Evolutionary conservation across 2,888 invertebrate genomes (phyloP).

Genomic region (Hypercompe scribonia): DNA sequence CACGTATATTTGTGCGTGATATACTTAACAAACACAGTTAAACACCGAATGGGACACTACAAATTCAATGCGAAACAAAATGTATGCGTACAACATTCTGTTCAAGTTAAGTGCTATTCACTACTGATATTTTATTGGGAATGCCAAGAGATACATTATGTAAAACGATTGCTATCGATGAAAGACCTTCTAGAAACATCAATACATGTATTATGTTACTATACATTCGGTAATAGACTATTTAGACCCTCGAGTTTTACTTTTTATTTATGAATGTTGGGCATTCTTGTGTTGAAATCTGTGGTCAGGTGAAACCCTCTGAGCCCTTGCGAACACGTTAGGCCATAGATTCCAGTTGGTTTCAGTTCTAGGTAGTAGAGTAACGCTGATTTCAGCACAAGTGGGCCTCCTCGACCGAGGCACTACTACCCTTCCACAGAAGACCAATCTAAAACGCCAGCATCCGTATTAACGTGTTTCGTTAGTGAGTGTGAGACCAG

Average conservation of each 20-base stretch:
- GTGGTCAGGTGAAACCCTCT: too few species aligned
- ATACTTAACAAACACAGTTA: not conserved
- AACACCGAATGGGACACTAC: not conserved
- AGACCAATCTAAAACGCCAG: too few species aligned
- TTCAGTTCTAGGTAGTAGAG: too few species aligned
- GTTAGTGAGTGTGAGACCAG: too few species aligned
- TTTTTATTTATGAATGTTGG: too few species aligned
- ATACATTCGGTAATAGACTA: not conserved
- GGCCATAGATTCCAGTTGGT: too few species aligned
- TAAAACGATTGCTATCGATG: not conserved
- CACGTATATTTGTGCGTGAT: not conserved
- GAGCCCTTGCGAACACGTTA: too few species aligned
- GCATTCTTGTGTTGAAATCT: too few species aligned
- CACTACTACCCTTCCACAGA: too few species aligned
- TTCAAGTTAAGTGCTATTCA: not conserved
- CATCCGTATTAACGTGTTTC: too few species aligned
- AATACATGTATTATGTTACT: not conserved
- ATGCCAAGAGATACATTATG: not conserved
- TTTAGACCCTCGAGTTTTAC: not conserved
- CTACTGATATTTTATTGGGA: slow-evolving; percentile 5
- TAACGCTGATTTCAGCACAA: too few species aligned
- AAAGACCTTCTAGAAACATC: not conserved
- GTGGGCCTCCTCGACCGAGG: too few species aligned
- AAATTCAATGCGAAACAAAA: not conserved
- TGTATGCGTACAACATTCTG: not conserved